Base-by-base conservation (phyloP, 2,113 vertebrate genomes). In the Anoplopoma fimbria region DNA sequence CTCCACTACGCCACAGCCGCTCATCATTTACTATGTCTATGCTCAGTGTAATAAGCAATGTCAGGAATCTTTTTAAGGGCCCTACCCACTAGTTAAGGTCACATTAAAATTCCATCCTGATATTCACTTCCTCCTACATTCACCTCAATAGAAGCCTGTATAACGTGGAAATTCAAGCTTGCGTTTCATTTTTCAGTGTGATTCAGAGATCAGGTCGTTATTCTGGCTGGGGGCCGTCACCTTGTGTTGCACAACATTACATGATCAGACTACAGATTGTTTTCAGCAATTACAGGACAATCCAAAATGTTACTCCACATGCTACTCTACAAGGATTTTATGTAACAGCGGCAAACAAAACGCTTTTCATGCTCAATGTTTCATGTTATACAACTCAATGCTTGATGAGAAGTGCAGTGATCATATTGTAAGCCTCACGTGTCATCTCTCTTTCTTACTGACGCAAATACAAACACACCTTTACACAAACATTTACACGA, bases 301-400 rank as follows among this genome's bases (percentile, higher is more conserved):
- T 55, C 4, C 13, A 47, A 53, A 36, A 38, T 71, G 69, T 71
- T 36, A 19, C 33, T 36, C 36, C 13, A 55, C 29, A 53, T 33
- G 19, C 51, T 19, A 14, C 4, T 25, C n/a, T 34, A 49, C 29
- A 61, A 31, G 51, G 17, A 34, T 36, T n/a, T 75, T 53, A 27
- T 38, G 45, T 33, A 53, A 77, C 27, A 47, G 38, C 14, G 61
- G 57, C 29, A 45, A 45, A 58, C 19, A 45, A 34, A 58, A 25
- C 25, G 19, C 19, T 61, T 23, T 31, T 61, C 31, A 36, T 69
- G n/a, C 33, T 79, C 25, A 65, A 13, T 57, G 25, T 69, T 69
- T 69, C 25, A 68, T 69, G 64, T 69, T 68, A 60, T 14, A 60
- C 75, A 77, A 60, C 64, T 33, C 53, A 45, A n/a, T 67, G 75